Percentiles rank a stretch among this genome's conserved stretches.
Evolutionary conservation across 2,113 vertebrate genomes (phyloP).

Genomic region (Aptenodytes forsteri): DNA sequence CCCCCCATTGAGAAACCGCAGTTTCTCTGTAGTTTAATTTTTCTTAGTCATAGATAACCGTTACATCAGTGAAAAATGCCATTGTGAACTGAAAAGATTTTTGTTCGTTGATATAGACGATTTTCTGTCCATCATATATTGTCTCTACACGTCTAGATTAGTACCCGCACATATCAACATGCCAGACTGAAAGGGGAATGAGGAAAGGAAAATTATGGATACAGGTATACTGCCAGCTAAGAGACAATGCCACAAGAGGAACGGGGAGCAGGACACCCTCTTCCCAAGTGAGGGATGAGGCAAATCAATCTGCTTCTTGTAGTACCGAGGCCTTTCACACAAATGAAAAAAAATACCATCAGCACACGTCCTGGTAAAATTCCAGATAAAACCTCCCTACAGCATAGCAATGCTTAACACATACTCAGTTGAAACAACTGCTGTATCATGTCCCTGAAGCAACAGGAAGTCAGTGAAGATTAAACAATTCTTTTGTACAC

Average conservation of each 20-base stretch:
- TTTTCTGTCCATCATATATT: background rate
- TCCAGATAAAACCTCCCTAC: background rate
- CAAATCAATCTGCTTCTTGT: background rate
- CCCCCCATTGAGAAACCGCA: background rate
- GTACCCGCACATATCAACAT: background rate
- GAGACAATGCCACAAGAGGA: background rate
- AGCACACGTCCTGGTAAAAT: background rate
- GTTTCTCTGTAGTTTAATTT: background rate
- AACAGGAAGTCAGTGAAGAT: background rate
- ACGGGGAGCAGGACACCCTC: background rate
- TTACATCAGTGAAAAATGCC: background rate
- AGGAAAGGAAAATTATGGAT: background rate
- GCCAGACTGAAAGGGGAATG: background rate
- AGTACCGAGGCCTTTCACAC: background rate
- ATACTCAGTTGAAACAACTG: background rate
- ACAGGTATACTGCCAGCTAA: background rate
- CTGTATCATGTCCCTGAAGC: background rate
- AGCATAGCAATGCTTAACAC: background rate
- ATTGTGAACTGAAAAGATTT: background rate
- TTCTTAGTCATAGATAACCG: background rate
- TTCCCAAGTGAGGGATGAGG: background rate
- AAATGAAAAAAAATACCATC: background rate
- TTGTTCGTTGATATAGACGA: background rate
- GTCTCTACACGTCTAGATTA: background rate
- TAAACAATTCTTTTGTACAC: background rate